Evolutionary conservation across 2,888 invertebrate species (phyloP).

Genomic region (Rhingia rostrata): DNA sequence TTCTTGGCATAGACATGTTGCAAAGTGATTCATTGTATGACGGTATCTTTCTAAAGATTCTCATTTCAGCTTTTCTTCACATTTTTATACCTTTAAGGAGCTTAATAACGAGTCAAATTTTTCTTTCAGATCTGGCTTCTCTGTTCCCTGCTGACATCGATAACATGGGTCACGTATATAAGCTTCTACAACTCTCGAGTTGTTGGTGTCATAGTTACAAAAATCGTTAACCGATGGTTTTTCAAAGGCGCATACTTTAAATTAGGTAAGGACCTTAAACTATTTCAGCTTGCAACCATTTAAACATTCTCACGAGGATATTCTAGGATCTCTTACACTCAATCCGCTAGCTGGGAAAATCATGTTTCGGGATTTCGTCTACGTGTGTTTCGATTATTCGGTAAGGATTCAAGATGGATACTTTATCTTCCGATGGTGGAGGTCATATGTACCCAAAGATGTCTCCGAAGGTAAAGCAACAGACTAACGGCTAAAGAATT

Average conservation of each 20-base stretch:
- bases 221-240: slow-evolving; percentile 93
- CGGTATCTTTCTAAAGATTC: too few relatives aligned
- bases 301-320: slow-evolving; percentile 1
- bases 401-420: slow-evolving; percentile 97
- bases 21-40: too few relatives aligned
- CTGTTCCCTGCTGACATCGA: slow-evolving; percentile 91
- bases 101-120: background rate
- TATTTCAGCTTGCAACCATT: background rate
- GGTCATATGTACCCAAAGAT: slow-evolving; percentile 96
- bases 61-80: too few relatives aligned
- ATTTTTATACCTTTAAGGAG: too few relatives aligned
- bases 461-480: slow-evolving; percentile 91
- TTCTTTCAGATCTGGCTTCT: slow-evolving; percentile 86
- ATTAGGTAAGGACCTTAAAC: slow-evolving; percentile 86
- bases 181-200: slow-evolving; percentile 97
- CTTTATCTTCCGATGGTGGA: slow-evolving; percentile 99
- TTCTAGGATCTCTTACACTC: slow-evolving; percentile 94
- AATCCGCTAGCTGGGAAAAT: slow-evolving; percentile 99
- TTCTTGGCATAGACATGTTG: too few relatives aligned
- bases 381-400: slow-evolving; percentile 96
- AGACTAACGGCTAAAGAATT: background rate
- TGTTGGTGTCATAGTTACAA: slow-evolving; percentile 94
- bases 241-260: slow-evolving; percentile 93
- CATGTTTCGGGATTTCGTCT: slow-evolving; percentile 98
- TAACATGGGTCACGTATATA: slow-evolving; percentile 96